These are phyloP conservation scores for Clarias batrachus DNA, from an alignment of 2,113 vertebrate genomes.

Conservation along the genomic window DNA sequence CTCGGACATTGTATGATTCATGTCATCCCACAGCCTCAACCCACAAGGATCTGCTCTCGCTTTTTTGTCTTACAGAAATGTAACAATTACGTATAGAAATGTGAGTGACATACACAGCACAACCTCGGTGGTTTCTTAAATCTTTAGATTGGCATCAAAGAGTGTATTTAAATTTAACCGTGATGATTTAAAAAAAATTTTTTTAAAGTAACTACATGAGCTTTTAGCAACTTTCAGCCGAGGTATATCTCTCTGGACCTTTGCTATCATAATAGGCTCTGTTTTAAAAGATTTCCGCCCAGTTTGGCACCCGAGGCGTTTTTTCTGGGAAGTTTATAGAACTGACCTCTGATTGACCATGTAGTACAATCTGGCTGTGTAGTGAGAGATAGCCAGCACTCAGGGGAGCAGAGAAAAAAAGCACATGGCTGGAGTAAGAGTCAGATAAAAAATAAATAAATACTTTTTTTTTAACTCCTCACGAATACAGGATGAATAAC, in stretches of 20 bases:
- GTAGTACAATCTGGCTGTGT: slow-evolving; percentile 36
- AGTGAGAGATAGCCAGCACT: slow-evolving; percentile 38
- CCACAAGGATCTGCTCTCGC: neutral
- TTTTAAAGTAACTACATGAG: neutral
- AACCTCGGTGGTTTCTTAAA: neutral
- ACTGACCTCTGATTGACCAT: slow-evolving; percentile 49
- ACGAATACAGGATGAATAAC: slow-evolving; percentile 46
- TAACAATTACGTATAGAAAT: neutral
- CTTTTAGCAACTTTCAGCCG: slow-evolving; percentile 1
- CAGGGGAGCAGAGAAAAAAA: slow-evolving; percentile 21
- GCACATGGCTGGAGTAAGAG: slow-evolving; percentile 11
- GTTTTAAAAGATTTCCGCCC: slow-evolving; percentile 48
- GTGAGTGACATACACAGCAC: neutral
- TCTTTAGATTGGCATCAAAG: neutral
- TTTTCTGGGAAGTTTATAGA: slow-evolving; percentile 49
- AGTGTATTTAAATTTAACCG: neutral
- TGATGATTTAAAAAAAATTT: neutral
- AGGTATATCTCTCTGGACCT: neutral
- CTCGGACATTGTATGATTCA: slow-evolving; percentile 26
- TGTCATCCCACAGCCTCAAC: slow-evolving; percentile 13
- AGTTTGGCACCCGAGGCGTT: slow-evolving; percentile 29
- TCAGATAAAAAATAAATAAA: slow-evolving; percentile 18
- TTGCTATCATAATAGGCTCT: slow-evolving; percentile 34
- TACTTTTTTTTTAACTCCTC: slow-evolving; percentile 21
- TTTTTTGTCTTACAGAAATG: neutral